Percentiles rank a stretch among this genome's conserved stretches.
Conservation (phyloP, 2,113 vertebrate genomes). For the Todiramphus chloris region DNA sequence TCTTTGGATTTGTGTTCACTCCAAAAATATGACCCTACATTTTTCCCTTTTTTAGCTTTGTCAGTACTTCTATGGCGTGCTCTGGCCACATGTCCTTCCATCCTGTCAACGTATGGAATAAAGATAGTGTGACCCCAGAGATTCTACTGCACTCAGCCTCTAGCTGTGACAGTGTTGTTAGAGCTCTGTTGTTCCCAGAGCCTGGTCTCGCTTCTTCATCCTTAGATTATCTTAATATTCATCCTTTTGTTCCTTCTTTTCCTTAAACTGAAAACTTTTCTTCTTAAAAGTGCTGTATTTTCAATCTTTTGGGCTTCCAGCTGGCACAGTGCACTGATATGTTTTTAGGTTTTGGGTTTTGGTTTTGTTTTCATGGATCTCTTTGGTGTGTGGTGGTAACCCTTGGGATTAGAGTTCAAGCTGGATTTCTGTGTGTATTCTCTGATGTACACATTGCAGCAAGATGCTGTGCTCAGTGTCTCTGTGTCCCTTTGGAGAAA, state of each 20-base stretch:
- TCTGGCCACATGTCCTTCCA: background rate
- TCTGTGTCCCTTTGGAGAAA: background rate
- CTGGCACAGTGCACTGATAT: rapidly evolving
- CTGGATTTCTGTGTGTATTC: background rate
- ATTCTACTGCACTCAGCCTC: background rate
- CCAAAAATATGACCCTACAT: background rate
- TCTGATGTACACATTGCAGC: background rate
- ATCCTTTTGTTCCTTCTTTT: background rate
- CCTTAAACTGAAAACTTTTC: background rate
- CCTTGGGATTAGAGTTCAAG: background rate
- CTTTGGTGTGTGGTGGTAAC: background rate
- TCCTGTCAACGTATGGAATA: background rate
- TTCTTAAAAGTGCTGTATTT: background rate
- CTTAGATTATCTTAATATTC: background rate
- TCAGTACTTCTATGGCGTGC: background rate
- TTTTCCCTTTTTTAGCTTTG: background rate
- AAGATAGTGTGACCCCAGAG: background rate
- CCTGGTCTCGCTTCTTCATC: background rate
- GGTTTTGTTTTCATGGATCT: background rate
- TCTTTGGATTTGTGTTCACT: background rate
- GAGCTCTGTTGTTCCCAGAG: background rate
- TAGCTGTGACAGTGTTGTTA: background rate
- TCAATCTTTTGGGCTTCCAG: background rate
- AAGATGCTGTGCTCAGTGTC: background rate
- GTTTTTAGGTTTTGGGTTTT: background rate